Evolutionary conservation across 2,113 vertebrate genomes (phyloP).

Genomic region (Girardinichthys multiradiatus): DNA sequence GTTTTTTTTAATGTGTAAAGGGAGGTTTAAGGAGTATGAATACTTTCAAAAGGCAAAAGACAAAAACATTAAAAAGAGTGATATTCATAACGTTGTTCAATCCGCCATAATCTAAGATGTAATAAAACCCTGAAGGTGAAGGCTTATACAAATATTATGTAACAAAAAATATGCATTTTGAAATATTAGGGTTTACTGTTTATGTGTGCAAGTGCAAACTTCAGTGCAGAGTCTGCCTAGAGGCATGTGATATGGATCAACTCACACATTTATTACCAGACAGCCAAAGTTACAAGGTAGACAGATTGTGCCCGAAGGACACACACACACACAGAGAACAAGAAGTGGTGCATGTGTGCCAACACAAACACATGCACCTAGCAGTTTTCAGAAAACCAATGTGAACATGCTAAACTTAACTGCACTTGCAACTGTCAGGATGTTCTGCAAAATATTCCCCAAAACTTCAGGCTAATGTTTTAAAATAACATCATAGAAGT

Average conservation of each 20-base stretch:
- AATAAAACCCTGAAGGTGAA: neutral
- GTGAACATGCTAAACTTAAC: conserved; percentile 18
- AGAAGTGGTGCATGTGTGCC: neutral
- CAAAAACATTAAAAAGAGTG: too few species aligned
- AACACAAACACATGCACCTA: neutral
- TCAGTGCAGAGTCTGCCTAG: conserved; percentile 28
- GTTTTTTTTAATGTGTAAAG: neutral
- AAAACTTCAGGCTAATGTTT: conserved; percentile 43
- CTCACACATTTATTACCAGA: conserved; percentile 70
- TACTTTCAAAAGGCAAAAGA: too few species aligned
- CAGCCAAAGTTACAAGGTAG: conserved; percentile 59
- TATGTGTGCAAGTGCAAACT: neutral
- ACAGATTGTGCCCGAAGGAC: conserved; percentile 57
- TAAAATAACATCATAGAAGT: conserved; percentile 33
- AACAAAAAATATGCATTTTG: neutral
- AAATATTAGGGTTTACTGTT: neutral
- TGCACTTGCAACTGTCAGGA: conserved; percentile 27
- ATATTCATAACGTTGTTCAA: neutral
- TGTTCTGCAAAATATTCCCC: conserved; percentile 24
- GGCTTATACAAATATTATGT: neutral
- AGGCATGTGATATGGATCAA: conserved; percentile 60
- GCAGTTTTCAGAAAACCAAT: neutral
- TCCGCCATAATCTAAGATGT: neutral
- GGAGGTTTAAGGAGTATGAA: too few species aligned
- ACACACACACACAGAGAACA: conserved; percentile 10